phyloP scores from a whole-genome alignment of 2,113 vertebrate species.

The Manacus vitellinus region DNA sequence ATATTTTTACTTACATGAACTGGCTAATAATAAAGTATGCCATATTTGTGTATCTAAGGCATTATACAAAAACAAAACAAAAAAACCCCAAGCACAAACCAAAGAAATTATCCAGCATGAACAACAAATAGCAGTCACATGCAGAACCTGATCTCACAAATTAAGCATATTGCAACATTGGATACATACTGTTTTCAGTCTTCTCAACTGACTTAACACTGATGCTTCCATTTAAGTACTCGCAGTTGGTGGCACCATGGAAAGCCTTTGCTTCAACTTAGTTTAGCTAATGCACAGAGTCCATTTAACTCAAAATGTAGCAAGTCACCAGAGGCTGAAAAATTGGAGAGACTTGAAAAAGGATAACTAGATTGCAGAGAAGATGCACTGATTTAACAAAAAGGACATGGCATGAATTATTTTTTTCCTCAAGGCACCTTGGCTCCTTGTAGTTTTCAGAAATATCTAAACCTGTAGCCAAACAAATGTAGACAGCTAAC shows the following conservation, averaged over 20 bases:
- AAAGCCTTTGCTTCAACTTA: neutral
- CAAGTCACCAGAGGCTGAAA: neutral
- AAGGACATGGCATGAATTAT: neutral
- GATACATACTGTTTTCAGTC: neutral
- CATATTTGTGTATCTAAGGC: neutral
- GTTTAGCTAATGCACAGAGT: neutral
- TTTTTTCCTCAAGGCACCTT: neutral
- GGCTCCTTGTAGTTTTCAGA: neutral
- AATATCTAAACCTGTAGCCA: neutral
- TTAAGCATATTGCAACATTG: neutral
- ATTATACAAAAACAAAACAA: neutral
- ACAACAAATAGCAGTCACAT: neutral
- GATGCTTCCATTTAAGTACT: neutral
- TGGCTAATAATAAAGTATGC: neutral
- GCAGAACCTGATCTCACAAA: neutral
- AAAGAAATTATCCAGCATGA: neutral
- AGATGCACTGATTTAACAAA: neutral
- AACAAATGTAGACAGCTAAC: conserved; percentile 7
- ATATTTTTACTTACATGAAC: neutral
- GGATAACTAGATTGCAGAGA: neutral
- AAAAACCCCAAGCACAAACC: too few species aligned
- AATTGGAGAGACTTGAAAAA: neutral
- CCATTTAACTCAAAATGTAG: neutral
- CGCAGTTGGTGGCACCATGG: neutral
- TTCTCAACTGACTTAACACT: neutral